A percentile compares a stretch with the other conserved stretches of the same genome.
phyloP scores from a whole-genome alignment of 1,140 invertebrate genomes.

The Apis cerana region DNA sequence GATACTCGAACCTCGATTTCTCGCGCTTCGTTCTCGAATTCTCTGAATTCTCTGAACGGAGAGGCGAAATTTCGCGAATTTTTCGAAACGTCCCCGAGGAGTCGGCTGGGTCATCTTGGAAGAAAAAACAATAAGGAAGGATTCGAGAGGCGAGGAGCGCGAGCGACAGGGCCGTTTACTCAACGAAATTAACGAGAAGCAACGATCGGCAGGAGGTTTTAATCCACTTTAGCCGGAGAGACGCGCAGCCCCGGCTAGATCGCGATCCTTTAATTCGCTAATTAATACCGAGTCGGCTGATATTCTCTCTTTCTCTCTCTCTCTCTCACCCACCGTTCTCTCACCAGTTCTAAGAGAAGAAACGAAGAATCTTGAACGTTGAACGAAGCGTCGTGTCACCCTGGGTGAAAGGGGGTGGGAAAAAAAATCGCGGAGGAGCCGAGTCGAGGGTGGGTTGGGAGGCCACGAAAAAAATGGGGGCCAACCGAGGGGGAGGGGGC shows the following conservation, averaged over 20 bases:
- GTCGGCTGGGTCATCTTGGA: slow-evolving; percentile 1
- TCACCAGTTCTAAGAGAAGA: slow-evolving; percentile 52
- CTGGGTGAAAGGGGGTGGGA: slow-evolving; percentile 30
- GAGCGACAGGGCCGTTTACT: slow-evolving; percentile 60
- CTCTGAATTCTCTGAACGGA: too few relatives aligned
- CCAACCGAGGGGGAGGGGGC: background rate
- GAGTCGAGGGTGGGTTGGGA: slow-evolving; percentile 32
- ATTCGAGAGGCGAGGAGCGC: background rate
- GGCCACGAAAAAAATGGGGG: slow-evolving; percentile 4
- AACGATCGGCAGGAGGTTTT: slow-evolving; percentile 65
- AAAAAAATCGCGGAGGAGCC: slow-evolving; percentile 38
- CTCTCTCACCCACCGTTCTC: background rate
- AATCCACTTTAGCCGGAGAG: slow-evolving; percentile 67
- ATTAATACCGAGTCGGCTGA: slow-evolving; percentile 71
- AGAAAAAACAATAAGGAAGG: slow-evolving; percentile 20
- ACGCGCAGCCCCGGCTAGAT: slow-evolving; percentile 42
- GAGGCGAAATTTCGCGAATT: background rate
- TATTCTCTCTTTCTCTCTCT: background rate
- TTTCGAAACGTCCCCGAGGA: slow-evolving; percentile 15
- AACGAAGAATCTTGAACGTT: slow-evolving; percentile 66
- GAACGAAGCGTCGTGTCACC: slow-evolving; percentile 37
- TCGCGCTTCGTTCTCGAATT: background rate
- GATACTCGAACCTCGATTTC: background rate
- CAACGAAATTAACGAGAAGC: slow-evolving; percentile 66
- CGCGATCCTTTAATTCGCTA: slow-evolving; percentile 76